Evolutionary conservation across 2,888 invertebrate genomes (phyloP), one percentile per base, ranked within the genome.

Genomic region (Meloe dianella): DNA sequence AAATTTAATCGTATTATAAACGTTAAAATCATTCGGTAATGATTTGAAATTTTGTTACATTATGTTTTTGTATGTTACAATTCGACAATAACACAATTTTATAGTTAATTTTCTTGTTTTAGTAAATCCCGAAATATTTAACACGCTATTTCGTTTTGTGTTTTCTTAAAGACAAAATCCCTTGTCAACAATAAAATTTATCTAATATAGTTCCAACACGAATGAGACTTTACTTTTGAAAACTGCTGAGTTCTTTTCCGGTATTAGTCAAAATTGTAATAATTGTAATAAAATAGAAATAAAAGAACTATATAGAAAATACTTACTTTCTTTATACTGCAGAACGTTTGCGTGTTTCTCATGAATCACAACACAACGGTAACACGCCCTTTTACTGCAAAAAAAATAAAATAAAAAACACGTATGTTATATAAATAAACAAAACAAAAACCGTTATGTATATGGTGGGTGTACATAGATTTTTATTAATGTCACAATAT

Each of bases 251-350:
- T 41, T 41, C 41, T 5, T 17, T 41, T 17, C 60, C 27, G 30
- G 54, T 63, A 66, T 66, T 67, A 61, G 59, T 29, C 57, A 41
- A 63, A 66, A 57, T 60, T 58, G 17, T 17, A 62, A 56, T 51
- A 47, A 35, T 41, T 35, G 60, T 32, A 63, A 59, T 59, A 65
- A 17, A 60, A 59, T 59, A 65, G 12, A 60, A 24, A 20, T 57
- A 60, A 66, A 51, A 20, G 47, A 20, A 47, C 9, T 17, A 20
- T 30, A 51, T 20, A 10, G 2, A 54, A 22, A 56, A 66, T 81
- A 94, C 96, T 95, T 87, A 97, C 97, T 96, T 89, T 96, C 96
- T 91, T 97, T 97, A 88, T 96, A 97, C 85, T 97, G 96, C 72
- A 97, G 89, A 77, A 97, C 95, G 87, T 97, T 97, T 81, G 91